phyloP scores from a whole-genome alignment of 2,888 invertebrate genomes.

The Allygus modestus region DNA sequence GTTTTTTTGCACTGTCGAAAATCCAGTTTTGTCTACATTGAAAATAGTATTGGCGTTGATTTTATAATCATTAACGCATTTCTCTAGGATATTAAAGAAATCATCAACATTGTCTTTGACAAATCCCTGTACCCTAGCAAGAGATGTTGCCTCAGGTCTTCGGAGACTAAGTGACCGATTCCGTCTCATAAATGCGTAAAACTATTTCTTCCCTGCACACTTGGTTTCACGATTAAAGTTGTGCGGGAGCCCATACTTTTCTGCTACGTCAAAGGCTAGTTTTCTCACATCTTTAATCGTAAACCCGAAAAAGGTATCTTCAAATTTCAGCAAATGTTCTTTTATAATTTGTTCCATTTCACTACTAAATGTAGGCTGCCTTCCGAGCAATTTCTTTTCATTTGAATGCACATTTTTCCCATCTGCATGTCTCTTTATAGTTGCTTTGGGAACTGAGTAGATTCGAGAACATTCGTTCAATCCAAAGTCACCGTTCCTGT shows the following conservation, averaged over 20 bases:
- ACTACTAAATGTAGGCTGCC: no score
- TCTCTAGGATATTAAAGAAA: constrained; percentile 10
- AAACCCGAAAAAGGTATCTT: no score
- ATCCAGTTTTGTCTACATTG: constrained; percentile 33
- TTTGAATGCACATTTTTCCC: no score
- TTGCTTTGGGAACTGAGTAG: no score
- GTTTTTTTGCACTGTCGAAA: constrained; percentile 9
- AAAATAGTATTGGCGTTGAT: not conserved
- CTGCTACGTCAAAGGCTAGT: not conserved
- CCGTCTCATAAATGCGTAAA: not conserved
- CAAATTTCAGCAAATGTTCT: no score
- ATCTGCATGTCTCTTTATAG: no score
- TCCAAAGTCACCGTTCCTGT: not conserved
- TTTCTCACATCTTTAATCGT: no score
- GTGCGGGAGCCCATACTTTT: not conserved
- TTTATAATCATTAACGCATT: not conserved
- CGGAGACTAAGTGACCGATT: not conserved
- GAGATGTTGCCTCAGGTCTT: not conserved
- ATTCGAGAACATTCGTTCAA: no score
- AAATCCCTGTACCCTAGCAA: not conserved
- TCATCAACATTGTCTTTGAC: not conserved
- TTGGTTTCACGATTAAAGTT: constrained; percentile 2
- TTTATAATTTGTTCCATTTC: no score
- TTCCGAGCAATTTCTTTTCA: no score
- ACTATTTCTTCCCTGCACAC: not conserved